These are phyloP conservation scores for Centroberyx gerrardi DNA, from an alignment of 2,797 vertebrate genomes.

Conservation along the genomic window DNA sequence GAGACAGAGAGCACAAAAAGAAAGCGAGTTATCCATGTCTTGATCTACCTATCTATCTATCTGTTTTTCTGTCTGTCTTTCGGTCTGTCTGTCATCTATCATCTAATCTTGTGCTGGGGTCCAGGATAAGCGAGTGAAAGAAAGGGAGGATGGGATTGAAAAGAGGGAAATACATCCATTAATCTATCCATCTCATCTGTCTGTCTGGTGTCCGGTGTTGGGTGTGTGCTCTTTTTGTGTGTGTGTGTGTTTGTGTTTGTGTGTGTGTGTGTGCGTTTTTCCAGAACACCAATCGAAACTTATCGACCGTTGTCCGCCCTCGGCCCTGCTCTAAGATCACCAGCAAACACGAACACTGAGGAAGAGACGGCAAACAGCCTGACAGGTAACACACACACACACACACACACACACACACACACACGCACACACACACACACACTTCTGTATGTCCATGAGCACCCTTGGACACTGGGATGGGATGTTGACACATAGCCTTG, in stretches of 20 bases:
- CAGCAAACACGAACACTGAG: slow-evolving; percentile 1
- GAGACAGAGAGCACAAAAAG: too few relatives aligned
- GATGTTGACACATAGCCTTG: slow-evolving; percentile 9
- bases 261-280: slow-evolving; percentile 37
- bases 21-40: not conserved
- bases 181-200: slow-evolving; percentile 7
- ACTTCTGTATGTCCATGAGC: not conserved
- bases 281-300: slow-evolving; percentile 67
- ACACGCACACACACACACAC: slow-evolving; percentile 21
- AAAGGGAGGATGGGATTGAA: not conserved
- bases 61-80: not conserved
- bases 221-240: not conserved
- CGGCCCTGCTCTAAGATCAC: slow-evolving; percentile 22
- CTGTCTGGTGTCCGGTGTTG: not conserved
- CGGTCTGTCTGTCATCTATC: not conserved
- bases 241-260: slow-evolving; percentile 5
- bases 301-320: slow-evolving; percentile 7
- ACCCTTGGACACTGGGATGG: slow-evolving; percentile 21
- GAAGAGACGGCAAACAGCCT: slow-evolving; percentile 43
- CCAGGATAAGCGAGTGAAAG: slow-evolving; percentile 1
- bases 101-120: not conserved
- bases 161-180: slow-evolving; percentile 16
- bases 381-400: slow-evolving; percentile 63
- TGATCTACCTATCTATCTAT: not conserved
- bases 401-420: slow-evolving; percentile 17